phyloP scores from a whole-genome alignment of 1,140 invertebrate genomes.

The Centruroides sculpturatus region DNA sequence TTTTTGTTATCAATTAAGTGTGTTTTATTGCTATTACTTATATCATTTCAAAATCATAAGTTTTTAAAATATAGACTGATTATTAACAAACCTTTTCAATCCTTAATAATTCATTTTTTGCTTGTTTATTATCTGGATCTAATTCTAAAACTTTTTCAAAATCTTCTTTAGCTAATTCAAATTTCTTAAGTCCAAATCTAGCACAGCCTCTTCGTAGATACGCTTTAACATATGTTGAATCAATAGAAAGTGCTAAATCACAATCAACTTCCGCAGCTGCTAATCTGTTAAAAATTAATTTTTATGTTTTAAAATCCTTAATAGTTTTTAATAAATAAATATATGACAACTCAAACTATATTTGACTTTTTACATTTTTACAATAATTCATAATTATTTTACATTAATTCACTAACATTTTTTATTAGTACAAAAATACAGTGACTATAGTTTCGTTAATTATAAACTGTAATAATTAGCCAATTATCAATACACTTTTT shows the following conservation, averaged over 20 bases:
- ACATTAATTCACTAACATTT: too few species aligned
- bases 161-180: slow-evolving; percentile 48
- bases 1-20: too few species aligned
- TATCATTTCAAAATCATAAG: too few species aligned
- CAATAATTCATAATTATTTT: neutral
- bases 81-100: slow-evolving; percentile 33
- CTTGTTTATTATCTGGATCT: slow-evolving; percentile 52
- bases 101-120: slow-evolving; percentile 39
- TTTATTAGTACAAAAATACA: too few species aligned
- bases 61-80: too few species aligned
- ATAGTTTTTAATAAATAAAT: neutral
- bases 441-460: too few species aligned
- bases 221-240: slow-evolving; percentile 62
- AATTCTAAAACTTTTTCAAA: slow-evolving; percentile 46
- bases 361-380: neutral
- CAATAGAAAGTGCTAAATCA: slow-evolving; percentile 48
- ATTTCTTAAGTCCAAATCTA: slow-evolving; percentile 43
- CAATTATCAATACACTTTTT: too few species aligned
- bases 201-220: slow-evolving; percentile 56
- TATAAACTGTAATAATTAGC: too few species aligned
- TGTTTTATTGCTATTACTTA: too few species aligned
- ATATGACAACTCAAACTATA: neutral
- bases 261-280: slow-evolving; percentile 61
- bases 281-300: slow-evolving; percentile 37
- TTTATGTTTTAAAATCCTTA: neutral